phyloP scores from a whole-genome alignment of 1,140 invertebrate species.

The Hylyphantes graminicola region DNA sequence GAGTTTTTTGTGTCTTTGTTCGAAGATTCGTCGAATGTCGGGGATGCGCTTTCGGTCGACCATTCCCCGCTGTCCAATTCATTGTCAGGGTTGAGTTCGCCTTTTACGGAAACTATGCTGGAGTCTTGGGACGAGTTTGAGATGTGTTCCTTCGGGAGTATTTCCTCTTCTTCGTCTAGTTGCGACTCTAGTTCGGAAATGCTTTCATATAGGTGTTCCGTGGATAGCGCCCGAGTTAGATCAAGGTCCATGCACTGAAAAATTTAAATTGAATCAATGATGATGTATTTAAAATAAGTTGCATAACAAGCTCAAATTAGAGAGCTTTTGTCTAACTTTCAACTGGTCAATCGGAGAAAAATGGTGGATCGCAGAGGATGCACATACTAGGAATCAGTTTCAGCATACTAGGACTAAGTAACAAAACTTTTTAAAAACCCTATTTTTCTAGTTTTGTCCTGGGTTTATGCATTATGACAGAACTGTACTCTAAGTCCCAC shows the following conservation, averaged over 20 bases:
- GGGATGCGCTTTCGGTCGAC: slow-evolving; percentile 49
- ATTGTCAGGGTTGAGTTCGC: slow-evolving; percentile 37
- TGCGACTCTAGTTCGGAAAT: slow-evolving; percentile 38
- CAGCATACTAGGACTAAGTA: too few species aligned
- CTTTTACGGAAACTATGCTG: slow-evolving; percentile 2
- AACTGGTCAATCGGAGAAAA: too few species aligned
- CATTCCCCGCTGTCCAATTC: slow-evolving; percentile 55
- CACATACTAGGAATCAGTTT: too few species aligned
- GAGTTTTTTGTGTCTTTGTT: slow-evolving; percentile 14
- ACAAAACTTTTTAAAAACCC: too few species aligned
- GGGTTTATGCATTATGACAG: too few species aligned
- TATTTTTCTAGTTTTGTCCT: too few species aligned
- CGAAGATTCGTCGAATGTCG: slow-evolving; percentile 21
- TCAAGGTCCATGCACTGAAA: slow-evolving; percentile 19
- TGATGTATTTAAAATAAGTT: background rate
- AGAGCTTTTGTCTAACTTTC: too few species aligned
- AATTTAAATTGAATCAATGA: background rate
- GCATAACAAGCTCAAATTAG: too few species aligned
- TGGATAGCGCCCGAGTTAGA: slow-evolving; percentile 14
- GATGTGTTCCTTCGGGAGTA: slow-evolving; percentile 1
- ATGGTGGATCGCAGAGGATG: too few species aligned
- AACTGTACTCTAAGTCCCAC: too few species aligned
- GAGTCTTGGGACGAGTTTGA: slow-evolving; percentile 1
- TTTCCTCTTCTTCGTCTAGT: background rate
- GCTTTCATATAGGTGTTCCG: slow-evolving; percentile 52